A percentile compares a stretch with the other conserved stretches of the same genome.
phyloP scores from a whole-genome alignment of 2,113 vertebrate species.

The Nyctereutes procyonoides region DNA sequence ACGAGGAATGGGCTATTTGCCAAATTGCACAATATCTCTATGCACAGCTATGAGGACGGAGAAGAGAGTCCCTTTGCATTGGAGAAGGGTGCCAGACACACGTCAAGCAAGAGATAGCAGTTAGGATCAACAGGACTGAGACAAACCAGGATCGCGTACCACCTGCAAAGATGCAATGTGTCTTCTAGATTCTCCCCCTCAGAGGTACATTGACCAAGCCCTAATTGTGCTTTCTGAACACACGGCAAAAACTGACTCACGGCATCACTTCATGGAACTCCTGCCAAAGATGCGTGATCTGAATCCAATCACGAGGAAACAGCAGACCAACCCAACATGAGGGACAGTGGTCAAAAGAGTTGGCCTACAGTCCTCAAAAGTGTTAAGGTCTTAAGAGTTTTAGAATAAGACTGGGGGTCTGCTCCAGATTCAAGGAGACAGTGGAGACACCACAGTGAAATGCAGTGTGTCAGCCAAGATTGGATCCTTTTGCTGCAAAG shows the following conservation, averaged over 20 bases:
- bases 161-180: neutral
- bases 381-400: neutral
- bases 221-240: constrained; percentile 83
- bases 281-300: neutral
- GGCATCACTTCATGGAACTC: neutral
- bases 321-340: neutral
- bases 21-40: neutral
- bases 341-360: neutral
- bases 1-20: neutral
- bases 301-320: neutral
- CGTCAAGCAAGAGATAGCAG: neutral
- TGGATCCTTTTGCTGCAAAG: neutral
- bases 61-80: neutral
- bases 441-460: neutral
- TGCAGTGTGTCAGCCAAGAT: neutral
- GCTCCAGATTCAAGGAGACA: neutral
- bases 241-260: neutral
- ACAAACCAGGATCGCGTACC: neutral
- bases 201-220: constrained; percentile 78
- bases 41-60: neutral
- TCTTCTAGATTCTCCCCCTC: constrained; percentile 66
- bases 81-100: neutral
- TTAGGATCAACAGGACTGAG: neutral
- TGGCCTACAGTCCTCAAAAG: neutral
- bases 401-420: neutral